Base-by-base conservation (phyloP, 2,113 vertebrate genomes). In the Lethenteron reissneri region DNA sequence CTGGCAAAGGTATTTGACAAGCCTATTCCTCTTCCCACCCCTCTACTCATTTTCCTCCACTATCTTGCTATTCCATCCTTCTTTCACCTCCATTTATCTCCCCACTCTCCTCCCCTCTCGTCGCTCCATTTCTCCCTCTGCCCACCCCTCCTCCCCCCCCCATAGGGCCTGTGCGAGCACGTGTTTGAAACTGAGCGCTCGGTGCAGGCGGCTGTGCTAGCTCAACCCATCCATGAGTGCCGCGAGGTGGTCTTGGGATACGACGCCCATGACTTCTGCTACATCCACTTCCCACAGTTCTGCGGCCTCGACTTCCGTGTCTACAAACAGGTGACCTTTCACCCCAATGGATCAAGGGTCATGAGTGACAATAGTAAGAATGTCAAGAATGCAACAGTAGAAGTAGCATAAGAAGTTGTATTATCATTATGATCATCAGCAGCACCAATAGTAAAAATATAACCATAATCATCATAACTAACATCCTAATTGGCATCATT, bases 221-320 rank as follows among this genome's bases (percentile, higher is more conserved):
- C 85, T 68, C 92, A 97, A 74, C 94, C 94, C 75, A 97, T 97
- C 72, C 94, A 99, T 56, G 94, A 99, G 78, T 99, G 94, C 78
- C 82, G 94, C 74, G 94, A 99, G 81, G 92, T 95, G 73, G 91
- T 99, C 78, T 83, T 99, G 76, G 94, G 94, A 70, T 99, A 99
- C 15, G 94, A 99, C 77, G 83, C 83, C 73, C 80, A 84, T 74
- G 91, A 95, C 74, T 91, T 95, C 73, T 86, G 88, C 0, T 99
- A 95, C 71, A 87, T 99, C 77, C 94, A 99, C 79, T 99, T 99
- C 73, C 94, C 94, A 41, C 94, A 99, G 77, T 99, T 99, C 77
- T 99, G 94, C 75, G 94, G 94, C 57, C 90, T 92, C 19, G 94
- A 99, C 77, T 80, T 99, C 76, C 82, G 90, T 62, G 90, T 99